Evolutionary conservation across 2,797 vertebrate species (phyloP).

Genomic region (Darevskia mixta): DNA sequence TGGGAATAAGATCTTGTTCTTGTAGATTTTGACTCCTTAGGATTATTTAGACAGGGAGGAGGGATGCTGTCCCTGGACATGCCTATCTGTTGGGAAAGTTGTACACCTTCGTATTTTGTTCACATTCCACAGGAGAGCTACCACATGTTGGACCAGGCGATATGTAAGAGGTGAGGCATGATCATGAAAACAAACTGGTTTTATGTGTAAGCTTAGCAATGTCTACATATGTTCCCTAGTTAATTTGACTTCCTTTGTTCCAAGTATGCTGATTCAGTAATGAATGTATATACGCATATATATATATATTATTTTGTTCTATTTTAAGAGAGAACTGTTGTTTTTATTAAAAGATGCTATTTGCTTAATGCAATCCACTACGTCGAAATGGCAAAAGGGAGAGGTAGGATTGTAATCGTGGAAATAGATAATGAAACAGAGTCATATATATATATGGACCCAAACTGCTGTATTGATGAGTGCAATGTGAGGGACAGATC

Average conservation of each 20-base stretch:
- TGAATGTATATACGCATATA: neutral
- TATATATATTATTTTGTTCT: neutral
- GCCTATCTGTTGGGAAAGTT: neutral
- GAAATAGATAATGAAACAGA: constrained; percentile 30
- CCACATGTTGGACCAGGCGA: neutral
- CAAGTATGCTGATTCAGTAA: constrained; percentile 32
- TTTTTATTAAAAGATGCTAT: neutral
- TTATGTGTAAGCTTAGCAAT: constrained; percentile 42
- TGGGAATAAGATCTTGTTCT: neutral
- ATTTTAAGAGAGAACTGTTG: constrained; percentile 34
- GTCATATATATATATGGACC: constrained; percentile 35
- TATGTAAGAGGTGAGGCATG: neutral
- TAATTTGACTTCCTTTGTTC: constrained; percentile 29
- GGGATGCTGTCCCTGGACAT: neutral
- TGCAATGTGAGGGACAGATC: constrained; percentile 8
- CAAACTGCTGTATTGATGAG: constrained; percentile 41
- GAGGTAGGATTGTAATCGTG: constrained; percentile 31
- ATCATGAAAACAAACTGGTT: constrained; percentile 14
- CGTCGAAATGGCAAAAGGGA: constrained; percentile 48
- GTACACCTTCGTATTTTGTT: neutral
- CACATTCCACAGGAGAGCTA: neutral
- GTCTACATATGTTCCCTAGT: constrained; percentile 9
- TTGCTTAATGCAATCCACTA: constrained; percentile 44
- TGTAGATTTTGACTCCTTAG: neutral
- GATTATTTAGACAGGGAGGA: neutral